These are phyloP conservation scores for Penaeus chinensis DNA, from an alignment of 1,140 invertebrate genomes.

Conservation along the genomic window DNA sequence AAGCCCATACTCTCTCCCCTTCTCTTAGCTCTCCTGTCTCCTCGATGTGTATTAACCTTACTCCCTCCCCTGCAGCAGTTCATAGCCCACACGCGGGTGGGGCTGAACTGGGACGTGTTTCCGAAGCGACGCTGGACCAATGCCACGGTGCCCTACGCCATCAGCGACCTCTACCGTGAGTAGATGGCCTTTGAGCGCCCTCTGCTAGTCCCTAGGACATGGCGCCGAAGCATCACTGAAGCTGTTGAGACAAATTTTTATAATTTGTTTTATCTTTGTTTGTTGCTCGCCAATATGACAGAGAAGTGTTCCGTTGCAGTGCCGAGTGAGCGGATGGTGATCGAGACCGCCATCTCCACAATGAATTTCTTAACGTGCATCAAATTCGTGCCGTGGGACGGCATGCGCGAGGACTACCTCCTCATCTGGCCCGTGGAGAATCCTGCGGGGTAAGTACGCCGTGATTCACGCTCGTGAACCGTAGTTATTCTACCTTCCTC, in stretches of 20 bases:
- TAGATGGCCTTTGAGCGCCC: not conserved
- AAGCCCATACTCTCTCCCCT: too few species aligned
- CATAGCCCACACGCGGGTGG: slow-evolving; percentile 68
- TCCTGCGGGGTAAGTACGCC: slow-evolving; percentile 71
- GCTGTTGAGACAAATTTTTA: too few species aligned
- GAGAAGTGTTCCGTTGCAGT: slow-evolving; percentile 67
- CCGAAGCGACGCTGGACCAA: slow-evolving; percentile 72
- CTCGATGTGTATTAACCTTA: not conserved
- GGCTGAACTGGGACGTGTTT: slow-evolving; percentile 76
- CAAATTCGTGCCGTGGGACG: slow-evolving; percentile 75
- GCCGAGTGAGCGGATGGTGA: slow-evolving; percentile 72
- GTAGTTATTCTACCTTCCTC: not conserved
- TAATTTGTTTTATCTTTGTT: too few species aligned
- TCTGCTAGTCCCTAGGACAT: too few species aligned
- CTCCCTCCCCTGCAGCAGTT: not conserved
- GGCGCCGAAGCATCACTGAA: too few species aligned
- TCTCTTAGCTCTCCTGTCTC: not conserved
- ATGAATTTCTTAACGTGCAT: slow-evolving; percentile 76
- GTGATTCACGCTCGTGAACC: not conserved
- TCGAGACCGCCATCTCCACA: slow-evolving; percentile 73
- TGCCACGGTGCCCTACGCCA: slow-evolving; percentile 68
- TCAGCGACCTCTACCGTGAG: slow-evolving; percentile 65
- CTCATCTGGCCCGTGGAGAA: slow-evolving; percentile 77
- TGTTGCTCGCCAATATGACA: too few species aligned
- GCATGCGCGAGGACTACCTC: slow-evolving; percentile 74